Percentiles rank a stretch among this genome's conserved stretches.
phyloP scores from a whole-genome alignment of 2,113 vertebrate genomes.

The Thunnus maccoyii region DNA sequence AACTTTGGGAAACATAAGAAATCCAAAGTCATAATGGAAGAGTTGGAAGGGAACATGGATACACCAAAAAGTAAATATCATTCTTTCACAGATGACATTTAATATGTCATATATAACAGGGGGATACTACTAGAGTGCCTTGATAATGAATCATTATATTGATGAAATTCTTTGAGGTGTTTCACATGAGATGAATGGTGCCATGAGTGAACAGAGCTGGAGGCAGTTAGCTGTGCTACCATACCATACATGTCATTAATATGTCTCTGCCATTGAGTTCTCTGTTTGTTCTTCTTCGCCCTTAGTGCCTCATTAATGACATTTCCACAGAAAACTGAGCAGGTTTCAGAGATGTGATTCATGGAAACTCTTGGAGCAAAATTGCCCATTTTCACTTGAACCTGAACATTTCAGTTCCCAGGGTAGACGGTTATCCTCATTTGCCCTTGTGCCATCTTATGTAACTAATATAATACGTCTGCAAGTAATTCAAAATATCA shows the following conservation, averaged over 20 bases:
- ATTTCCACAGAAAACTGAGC: background rate
- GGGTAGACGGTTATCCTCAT: background rate
- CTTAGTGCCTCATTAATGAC: slow-evolving; percentile 3
- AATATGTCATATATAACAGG: no score
- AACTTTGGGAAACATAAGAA: no score
- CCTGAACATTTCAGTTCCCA: slow-evolving; percentile 12
- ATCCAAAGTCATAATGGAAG: no score
- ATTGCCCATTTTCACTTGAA: slow-evolving; percentile 5
- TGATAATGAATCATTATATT: slow-evolving; percentile 5
- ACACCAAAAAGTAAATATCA: no score
- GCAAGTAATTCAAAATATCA: slow-evolving; percentile 19
- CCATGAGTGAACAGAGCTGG: background rate
- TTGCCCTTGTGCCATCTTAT: slow-evolving; percentile 9
- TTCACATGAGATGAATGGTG: background rate
- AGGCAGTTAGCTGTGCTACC: background rate
- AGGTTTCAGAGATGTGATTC: background rate
- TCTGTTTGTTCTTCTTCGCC: background rate
- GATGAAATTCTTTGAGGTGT: background rate
- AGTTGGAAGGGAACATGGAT: no score
- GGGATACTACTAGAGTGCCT: background rate
- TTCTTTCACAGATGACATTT: no score
- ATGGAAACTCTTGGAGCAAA: slow-evolving; percentile 1
- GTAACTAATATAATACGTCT: background rate
- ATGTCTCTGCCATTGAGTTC: background rate
- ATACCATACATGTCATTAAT: background rate